Evolutionary conservation across 2,888 invertebrate genomes (phyloP), one percentile per base, ranked within the genome.

Genomic region (Fragum whitleyi): DNA sequence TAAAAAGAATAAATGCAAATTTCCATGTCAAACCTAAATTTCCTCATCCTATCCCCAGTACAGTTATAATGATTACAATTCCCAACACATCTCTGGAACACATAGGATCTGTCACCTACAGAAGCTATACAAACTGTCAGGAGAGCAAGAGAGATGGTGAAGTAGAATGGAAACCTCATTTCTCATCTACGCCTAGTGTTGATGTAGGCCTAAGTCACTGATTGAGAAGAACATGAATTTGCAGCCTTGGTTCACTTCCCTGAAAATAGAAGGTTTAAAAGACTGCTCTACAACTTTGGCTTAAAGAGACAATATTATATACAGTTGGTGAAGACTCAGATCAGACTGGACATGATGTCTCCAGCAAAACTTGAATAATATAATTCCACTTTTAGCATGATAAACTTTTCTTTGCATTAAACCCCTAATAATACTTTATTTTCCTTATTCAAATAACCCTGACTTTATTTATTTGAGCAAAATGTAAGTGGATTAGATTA

Each of bases 81-180:
- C 19, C 79, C 53, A n/a, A 88, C 57, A 83, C 91, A 91, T 79
- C 86, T 89, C 70, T 87, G 83, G 78, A 88, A 91, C 47, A 89
- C 85, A 62, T 84, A 90, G 0, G 91, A 91, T 21, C 87, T 79
- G 77, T 92, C 92, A 1, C 92, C 92, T 21, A 86, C 76, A 14
- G 92, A 92, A 2, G 87, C 84, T 26, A 65, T 32, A 7, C 28
- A 7, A 7, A 67, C 1, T 21, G 59, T 59, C 9, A 53, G 16
- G 6, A 23, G 21, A n/a, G 29, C 11, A 16, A 36, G 47, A 19
- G 21, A 42, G 21, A 42, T 23, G 42, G 42, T 32, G 9, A 32
- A 23, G 28, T 5, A 61, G 6, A 61, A n/a, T 19, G 11, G 9
- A 26, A 29, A 29, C 7, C 11, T 28, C 61, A 61, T 61, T 19